Base-by-base conservation (phyloP, 2,113 vertebrate species). In the Brachyhypopomus gauderio region DNA sequence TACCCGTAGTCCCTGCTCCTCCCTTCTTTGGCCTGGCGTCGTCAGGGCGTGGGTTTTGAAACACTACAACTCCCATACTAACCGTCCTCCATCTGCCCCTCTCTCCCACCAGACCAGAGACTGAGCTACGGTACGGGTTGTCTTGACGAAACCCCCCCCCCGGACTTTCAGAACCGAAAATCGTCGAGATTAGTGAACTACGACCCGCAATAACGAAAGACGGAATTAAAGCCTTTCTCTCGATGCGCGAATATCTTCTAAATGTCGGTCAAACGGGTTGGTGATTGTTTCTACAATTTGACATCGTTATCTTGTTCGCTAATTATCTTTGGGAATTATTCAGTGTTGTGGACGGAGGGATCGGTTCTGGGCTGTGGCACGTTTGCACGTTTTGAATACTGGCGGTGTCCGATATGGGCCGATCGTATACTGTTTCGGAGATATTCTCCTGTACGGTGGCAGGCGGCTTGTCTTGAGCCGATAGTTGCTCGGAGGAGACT, bases 41-140 rank as follows among this genome's bases (percentile, higher is more conserved):
- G 88, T 85, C 86, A 90, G 92, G 93, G 93, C 91, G 92, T 93
- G 93, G 92, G 90, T 90, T 83, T 80, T 77, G 80, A 82, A 73
- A 91, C 85, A 94, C 93, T 94, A 94, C 93, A 94, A 91, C 87
- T 93, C 93, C 93, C 93, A 94, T 70, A 85, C 85, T 81, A 72
- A 22, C 82, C 79, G 75, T 75, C 83, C 91, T 88, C 90, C 90
- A 87, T 84, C 88, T 91, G 87, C 89, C 88, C 88, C 77, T 80
- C 81, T 90, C 92, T 92, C 90, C 88, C 91, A 90, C 88, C 90
- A 91, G 89, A 93, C 89, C 91, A 88, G 90, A 92, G 92, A 89
- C 90, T 87, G 62, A 92, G 92, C 93, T 92, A 93, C 92, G 90
- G 90, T 92, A 93, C 93, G 91, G 92, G 91, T 91, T 87, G 90